Base-by-base conservation (phyloP, 2,113 vertebrate genomes). In the Stictonetta naevosa region DNA sequence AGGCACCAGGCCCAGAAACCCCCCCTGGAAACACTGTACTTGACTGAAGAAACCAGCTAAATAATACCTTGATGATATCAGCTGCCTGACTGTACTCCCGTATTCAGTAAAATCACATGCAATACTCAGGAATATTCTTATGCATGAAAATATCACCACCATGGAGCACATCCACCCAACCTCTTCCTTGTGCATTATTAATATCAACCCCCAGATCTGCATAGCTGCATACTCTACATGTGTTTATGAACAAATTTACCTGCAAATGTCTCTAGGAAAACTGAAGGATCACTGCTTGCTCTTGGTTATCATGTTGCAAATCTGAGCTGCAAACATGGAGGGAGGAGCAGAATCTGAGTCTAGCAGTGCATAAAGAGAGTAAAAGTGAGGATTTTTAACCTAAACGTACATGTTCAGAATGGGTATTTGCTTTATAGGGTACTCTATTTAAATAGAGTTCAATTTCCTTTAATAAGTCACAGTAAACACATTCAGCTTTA, bases 11-110 rank as follows among this genome's bases (percentile, higher is more conserved):
- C 68, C 63, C 63, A 77, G 69, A 95, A 95, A 93, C 29, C 22
- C 75, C 79, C 91, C 73, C 86, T 92, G 72, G 88, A 93, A 95
- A 93, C 60, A 42, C 58, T 86, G 72, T 40, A 69, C 68, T 67
- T 59, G 56, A 56, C 59, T 74, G 40, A 60, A 95, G 83, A 58
- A 50, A 80, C 68, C 68, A 86, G 85, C 75, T 88, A 73, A 93
- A 80, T 76, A 90, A 90, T 38, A 76, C 75, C 48, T 60, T 2
- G 44, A 93, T 73, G 86, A 25, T 95, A 95, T 87, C 88, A 83
- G 40, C 90, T 85, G 72, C 75, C 79, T 74, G 55, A 26, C 67
- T 92, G 46, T 13, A 38, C n/a, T 38, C 52, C 29, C 28, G 67
- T 20, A 60, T 79, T 79, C 77, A 74, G 44, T n/a, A 75, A 91